Conservation (phyloP, 2,797 vertebrate species). For the Coregonus sp. region DNA sequence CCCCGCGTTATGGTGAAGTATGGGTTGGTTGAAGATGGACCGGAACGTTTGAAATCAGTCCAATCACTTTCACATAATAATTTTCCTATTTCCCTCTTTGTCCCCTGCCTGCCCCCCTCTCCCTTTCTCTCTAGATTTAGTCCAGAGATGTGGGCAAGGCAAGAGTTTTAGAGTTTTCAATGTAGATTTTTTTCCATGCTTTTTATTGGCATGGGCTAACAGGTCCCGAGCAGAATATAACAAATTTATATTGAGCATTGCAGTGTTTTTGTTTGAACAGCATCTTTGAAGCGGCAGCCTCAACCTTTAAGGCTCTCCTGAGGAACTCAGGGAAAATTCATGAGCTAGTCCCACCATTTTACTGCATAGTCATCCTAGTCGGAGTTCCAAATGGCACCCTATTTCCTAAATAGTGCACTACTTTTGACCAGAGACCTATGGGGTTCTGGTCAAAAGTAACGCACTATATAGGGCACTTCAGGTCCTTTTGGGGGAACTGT, state of each 20-base stretch:
- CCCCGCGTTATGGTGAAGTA: background rate
- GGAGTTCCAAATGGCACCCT: background rate
- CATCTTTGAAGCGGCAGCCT: constrained; percentile 60
- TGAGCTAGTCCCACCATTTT: constrained; percentile 57
- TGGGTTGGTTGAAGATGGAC: background rate
- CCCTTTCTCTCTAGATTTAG: background rate
- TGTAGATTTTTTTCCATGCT: background rate
- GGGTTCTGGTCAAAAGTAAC: background rate
- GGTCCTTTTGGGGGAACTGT: constrained; percentile 46
- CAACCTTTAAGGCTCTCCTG: constrained; percentile 63
- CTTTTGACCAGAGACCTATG: no score
- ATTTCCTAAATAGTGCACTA: background rate
- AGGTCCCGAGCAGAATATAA: constrained; percentile 48
- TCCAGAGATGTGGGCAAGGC: constrained; percentile 16
- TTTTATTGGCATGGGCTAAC: constrained; percentile 45
- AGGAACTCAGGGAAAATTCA: constrained; percentile 65
- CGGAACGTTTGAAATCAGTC: no score
- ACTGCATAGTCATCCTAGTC: constrained; percentile 4
- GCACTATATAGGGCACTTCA: background rate
- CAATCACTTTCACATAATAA: background rate
- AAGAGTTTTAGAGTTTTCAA: constrained; percentile 3
- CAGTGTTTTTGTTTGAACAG: constrained; percentile 70
- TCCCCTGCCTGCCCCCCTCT: no score
- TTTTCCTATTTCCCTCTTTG: no score
- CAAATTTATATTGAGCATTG: constrained; percentile 58